Percentiles rank a stretch among this genome's conserved stretches.
Evolutionary conservation across 1,140 invertebrate species (phyloP).

Genomic region (Bradysia coprophila): DNA sequence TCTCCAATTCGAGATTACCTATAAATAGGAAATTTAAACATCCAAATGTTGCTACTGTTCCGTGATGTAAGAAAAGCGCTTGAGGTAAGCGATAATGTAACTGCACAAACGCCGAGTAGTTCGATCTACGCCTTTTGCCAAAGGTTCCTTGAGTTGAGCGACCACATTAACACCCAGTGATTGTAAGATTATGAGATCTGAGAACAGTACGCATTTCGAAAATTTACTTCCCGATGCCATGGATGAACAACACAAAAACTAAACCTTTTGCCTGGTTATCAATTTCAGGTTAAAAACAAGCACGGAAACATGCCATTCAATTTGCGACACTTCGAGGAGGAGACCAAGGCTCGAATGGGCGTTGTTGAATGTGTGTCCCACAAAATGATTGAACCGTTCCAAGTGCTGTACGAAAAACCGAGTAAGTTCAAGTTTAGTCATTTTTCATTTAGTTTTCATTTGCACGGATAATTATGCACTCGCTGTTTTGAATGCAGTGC

Average conservation of each 20-base stretch:
- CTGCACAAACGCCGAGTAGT: neutral
- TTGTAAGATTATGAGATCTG: constrained; percentile 8
- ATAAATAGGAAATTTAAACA: too few relatives aligned
- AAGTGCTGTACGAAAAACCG: constrained; percentile 51
- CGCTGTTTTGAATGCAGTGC: constrained; percentile 11
- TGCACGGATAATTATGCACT: constrained; percentile 18
- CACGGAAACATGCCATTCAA: constrained; percentile 91
- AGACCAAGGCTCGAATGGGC: constrained; percentile 93
- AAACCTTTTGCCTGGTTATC: too few relatives aligned
- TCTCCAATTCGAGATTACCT: neutral
- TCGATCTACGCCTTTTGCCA: too few relatives aligned
- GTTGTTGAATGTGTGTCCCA: constrained; percentile 96
- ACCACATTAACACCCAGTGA: too few relatives aligned
- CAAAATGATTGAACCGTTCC: constrained; percentile 94
- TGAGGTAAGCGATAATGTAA: neutral
- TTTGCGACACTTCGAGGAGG: constrained; percentile 82
- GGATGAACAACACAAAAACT: too few relatives aligned
- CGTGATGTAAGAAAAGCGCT: neutral
- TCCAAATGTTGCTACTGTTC: too few relatives aligned
- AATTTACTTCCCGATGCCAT: neutral
- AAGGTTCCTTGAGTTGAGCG: too few relatives aligned
- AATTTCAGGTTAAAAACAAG: constrained; percentile 55
- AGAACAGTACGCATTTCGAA: neutral
- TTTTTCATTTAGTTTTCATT: neutral
- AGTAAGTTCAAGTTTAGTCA: constrained; percentile 20